phyloP scores from a whole-genome alignment of 2,113 vertebrate species.

The Himantopus leucocephalus region DNA sequence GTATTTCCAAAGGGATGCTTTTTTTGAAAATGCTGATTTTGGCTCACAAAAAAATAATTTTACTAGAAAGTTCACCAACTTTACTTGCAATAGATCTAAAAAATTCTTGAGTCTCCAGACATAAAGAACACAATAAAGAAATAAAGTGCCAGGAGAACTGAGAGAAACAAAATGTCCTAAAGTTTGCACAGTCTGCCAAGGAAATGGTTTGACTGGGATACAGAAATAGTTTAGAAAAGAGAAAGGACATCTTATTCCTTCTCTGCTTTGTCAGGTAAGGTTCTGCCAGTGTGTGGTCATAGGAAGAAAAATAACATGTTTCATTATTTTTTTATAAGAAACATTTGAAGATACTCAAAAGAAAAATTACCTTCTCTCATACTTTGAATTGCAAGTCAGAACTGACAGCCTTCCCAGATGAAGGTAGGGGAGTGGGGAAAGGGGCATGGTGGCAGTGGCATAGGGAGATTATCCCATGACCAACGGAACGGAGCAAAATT shows the following conservation, averaged over 20 bases:
- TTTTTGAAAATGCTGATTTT: not conserved
- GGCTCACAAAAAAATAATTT: not conserved
- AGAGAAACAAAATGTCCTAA: not conserved
- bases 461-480: not conserved
- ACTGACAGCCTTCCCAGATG: not conserved
- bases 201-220: not conserved
- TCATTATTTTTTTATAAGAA: not conserved
- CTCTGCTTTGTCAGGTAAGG: not conserved
- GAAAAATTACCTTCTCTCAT: not conserved
- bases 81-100: not conserved
- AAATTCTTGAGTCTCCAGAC: not conserved
- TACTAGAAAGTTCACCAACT: not conserved
- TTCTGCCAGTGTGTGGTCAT: not conserved
- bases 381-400: not conserved
- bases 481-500: not conserved
- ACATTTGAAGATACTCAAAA: not conserved
- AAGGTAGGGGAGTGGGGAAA: not conserved
- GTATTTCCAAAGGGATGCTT: not conserved
- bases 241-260: not conserved
- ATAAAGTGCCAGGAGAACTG: not conserved
- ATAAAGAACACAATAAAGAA: not conserved
- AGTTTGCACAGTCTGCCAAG: not conserved
- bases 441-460: not conserved
- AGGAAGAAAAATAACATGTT: not conserved
- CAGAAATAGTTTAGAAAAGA: not conserved